Evolutionary conservation across 2,888 invertebrate species (phyloP), one percentile per base, ranked within the genome.

Genomic region (Hydriomena furcata): DNA sequence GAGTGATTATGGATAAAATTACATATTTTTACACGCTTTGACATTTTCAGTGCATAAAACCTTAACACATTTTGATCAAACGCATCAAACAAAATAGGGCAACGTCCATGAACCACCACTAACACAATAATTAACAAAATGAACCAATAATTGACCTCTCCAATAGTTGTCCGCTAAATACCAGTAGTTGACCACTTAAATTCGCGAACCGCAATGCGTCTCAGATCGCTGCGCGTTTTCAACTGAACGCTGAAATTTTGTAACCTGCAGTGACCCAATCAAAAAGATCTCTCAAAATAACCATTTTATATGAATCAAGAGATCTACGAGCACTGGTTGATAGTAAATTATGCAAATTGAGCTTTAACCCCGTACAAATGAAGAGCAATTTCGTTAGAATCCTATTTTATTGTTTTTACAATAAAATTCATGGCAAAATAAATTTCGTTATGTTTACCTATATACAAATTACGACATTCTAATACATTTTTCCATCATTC

Each of bases 221-320:
- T 63, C 53, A 65, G 54, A 46, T 42, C 77, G 71, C 74, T 63
- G 58, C 70, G 60, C 64, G 67, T 40, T 47, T 50, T 11, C 49
- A 43, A 82, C 82, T 81, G 82, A 79, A 77, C 72, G 56, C 71
- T 73, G 77, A 74, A 76, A 66, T 64, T 46, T 46, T 45, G 54
- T 55, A 52, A 63, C 54, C 62, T 50, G 47, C 48, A 48, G 2
- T 45, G 17, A 54, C 70, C 71, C 65, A 24, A 10, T 12, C 24
- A 27, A 4, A 7, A 2, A 55, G 65, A 71, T 46, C 68, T 44
- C 23, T 46, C 12, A 6, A n/a, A 12, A 28, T 28, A 28, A 23
- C 8, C 7, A 40, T 10, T 10, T 24, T 2, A 32, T 30, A 8
- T 11, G n/a, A 6, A 3, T 13, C 28, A n/a, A 40, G 5, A 28